A percentile compares a stretch with the other conserved stretches of the same genome.
phyloP scores from a whole-genome alignment of 1,140 invertebrate species.

The Pachypeltis micranthus region DNA sequence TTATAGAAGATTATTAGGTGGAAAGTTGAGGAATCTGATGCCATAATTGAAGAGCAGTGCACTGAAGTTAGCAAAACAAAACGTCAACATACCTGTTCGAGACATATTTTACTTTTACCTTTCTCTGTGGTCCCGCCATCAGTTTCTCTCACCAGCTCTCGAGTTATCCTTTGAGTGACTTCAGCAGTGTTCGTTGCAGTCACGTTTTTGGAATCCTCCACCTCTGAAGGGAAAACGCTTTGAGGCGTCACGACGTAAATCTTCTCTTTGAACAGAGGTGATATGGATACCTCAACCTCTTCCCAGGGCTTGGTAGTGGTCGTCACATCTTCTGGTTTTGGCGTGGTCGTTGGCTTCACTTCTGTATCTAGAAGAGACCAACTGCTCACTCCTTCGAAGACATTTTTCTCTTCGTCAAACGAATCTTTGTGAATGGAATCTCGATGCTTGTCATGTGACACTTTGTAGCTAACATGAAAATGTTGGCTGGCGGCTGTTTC shows the following conservation, averaged over 20 bases:
- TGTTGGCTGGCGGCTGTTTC: slow-evolving; percentile 42
- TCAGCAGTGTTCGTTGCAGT: too few relatives aligned
- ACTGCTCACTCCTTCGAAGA: slow-evolving; percentile 19
- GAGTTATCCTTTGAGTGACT: too few relatives aligned
- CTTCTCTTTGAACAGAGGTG: slow-evolving; percentile 58
- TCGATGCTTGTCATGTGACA: slow-evolving; percentile 20
- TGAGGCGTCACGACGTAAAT: slow-evolving; percentile 65
- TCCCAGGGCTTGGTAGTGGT: slow-evolving; percentile 40
- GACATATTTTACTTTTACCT: not conserved
- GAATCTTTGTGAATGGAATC: slow-evolving; percentile 29
- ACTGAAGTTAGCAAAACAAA: not conserved
- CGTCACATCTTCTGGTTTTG: slow-evolving; percentile 15
- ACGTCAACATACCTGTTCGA: not conserved
- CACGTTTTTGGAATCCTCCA: too few relatives aligned
- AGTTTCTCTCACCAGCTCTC: too few relatives aligned
- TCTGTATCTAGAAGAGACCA: slow-evolving; percentile 26
- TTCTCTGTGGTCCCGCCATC: too few relatives aligned
- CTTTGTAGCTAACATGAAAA: slow-evolving; percentile 26
- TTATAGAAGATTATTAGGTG: too few relatives aligned
- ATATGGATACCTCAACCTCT: slow-evolving; percentile 51
- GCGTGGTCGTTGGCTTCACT: slow-evolving; percentile 20
- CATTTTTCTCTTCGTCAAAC: slow-evolving; percentile 3
- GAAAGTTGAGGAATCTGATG: not conserved
- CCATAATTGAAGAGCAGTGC: not conserved
- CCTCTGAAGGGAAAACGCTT: slow-evolving; percentile 32